Base-by-base conservation (phyloP, 2,888 invertebrate genomes). In the Mimumesa dahlbomi region DNA sequence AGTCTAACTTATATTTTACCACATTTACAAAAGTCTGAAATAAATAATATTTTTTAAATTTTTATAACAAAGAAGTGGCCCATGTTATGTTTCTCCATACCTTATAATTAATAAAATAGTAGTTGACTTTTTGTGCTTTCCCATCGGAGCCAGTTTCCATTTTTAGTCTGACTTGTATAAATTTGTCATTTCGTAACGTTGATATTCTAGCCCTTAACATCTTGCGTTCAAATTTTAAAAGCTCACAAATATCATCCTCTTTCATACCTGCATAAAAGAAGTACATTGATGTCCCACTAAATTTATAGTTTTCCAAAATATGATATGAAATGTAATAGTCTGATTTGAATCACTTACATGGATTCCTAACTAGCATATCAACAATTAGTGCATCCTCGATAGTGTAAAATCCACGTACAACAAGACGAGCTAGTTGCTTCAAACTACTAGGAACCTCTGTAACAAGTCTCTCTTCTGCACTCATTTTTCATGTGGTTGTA, bases 61-160 rank as follows among this genome's bases (percentile, higher is more conserved):
- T 59, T 13, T 36, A 42, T 31, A 53, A 6, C 6, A 13, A 16
- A 1, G 0, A 58, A 45, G 11, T n/a, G 13, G n/a, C n/a, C n/a
- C n/a, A 6, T 18, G 2, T 25, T 9, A 9, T 25, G 9, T n/a
- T 11, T 3, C 7, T 22, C 7, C 0, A 75, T 84, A 92, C 92
- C 87, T 97, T 97, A 90, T 98, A 98, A 90, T 98, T 98, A 81
- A 98, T 98, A 87, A 97, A 98, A 90, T 98, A 98, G 89, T 98
- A 98, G 90, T 98, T 98, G 16, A 98, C 97, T 91, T 97, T 96
- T 85, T 97, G 97, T 29, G 97, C 96, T 91, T 97, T 97, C 2
- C 97, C 97, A 90, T 98, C 98, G 0, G 94, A 92, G 34, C 96
- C 97, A 57, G 98, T 98, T 91, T 98, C 98, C 95, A 98, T 97